Conservation (phyloP, 2,113 vertebrate species). For the Alethe diademata region DNA sequence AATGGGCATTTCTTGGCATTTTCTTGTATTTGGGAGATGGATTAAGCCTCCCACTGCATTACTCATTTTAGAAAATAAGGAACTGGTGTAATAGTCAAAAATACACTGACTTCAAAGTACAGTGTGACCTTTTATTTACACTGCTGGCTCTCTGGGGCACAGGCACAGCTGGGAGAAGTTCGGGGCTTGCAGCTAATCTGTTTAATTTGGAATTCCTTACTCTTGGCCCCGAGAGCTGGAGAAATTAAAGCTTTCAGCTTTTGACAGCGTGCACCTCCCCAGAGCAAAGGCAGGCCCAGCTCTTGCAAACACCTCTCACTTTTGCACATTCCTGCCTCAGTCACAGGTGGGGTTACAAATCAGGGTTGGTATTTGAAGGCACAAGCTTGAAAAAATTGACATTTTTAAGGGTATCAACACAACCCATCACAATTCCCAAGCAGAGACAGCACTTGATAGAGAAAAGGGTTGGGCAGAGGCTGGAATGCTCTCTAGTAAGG, state of each 20-base stretch:
- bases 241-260: neutral
- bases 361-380: neutral
- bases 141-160: neutral
- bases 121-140: neutral
- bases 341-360: neutral
- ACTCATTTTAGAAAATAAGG: neutral
- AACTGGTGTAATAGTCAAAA: conserved; percentile 14
- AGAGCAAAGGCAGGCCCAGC: neutral
- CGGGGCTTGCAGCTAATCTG: neutral
- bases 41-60: conserved; percentile 16
- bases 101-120: neutral
- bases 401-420: neutral
- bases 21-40: neutral
- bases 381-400: neutral
- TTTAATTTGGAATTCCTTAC: conserved; percentile 44
- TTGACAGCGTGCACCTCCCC: neutral
- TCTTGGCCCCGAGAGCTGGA: neutral
- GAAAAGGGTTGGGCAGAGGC: neutral
- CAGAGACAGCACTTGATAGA: fast-evolving
- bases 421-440: neutral
- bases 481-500: neutral
- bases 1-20: neutral
- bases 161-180: conserved; percentile 13
- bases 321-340: neutral
- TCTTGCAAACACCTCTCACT: fast-evolving